Evolutionary conservation across 35 echinoderm and acorn worm species (phyloP), one percentile per base, ranked within the genome.

Genomic region (Stichopus chloronotus): DNA sequence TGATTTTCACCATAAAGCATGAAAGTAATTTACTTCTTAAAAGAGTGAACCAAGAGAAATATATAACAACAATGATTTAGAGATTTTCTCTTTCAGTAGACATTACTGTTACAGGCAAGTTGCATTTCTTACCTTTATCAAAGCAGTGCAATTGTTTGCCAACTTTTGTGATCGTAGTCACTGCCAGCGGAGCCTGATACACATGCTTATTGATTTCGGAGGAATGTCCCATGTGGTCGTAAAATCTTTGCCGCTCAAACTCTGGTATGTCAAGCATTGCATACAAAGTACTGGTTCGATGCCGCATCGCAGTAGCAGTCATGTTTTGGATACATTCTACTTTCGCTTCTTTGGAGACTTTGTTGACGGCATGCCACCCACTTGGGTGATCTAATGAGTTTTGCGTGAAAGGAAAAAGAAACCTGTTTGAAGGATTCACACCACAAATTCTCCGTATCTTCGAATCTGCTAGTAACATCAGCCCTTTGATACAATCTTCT

Each of bases 161-260:
- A 54, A 83, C 80, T 83, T 55, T 83, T 4, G 8, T 55, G 7
- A 83, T 30, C 11, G 6, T 13, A 4, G 52, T 13, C 4, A 83
- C 52, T 5, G 80, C 80, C 5, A 55, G 11, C 14, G 80, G 80
- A 10, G 80, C 80, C 80, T 83, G 80, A 10, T 83, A 83, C 9
- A 83, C 80, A 55, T 83, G n/a, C 56, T 55, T 55, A 30, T 83
- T 83, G 17, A 83, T 83, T 4, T 6, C 52, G 8, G 25, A 53
- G 8, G 79, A 83, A 56, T 83, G 79, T 8, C 79, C 79, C 79
- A 83, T 83, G 52, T 83, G 79, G 7, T 83, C 52, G 52, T 83
- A 83, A 25, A 83, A 83, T 54, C 79, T 5, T 9, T 83, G 9
- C 11, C 79, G 7, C 5, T 83, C 79, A 55, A 19, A 72, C 65